Percentiles rank a stretch among this genome's conserved stretches.
phyloP scores from a whole-genome alignment of 37 sponge, comb jelly and placozoan species.

The Haliclona indistincta region DNA sequence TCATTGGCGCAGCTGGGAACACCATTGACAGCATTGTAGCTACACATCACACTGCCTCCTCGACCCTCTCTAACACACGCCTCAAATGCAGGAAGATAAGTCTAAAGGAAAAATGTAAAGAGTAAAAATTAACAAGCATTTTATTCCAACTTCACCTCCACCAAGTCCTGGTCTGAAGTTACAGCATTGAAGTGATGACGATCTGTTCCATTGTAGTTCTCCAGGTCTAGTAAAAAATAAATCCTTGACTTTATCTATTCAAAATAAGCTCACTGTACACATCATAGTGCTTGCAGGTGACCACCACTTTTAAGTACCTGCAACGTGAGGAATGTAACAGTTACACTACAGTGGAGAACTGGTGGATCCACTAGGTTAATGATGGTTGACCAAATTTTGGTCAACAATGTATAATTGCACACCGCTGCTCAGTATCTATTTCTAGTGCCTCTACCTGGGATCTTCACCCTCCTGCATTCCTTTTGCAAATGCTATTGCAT shows the following conservation, averaged over 20 bases:
- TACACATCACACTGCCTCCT: conserved; percentile 74
- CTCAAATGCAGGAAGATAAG: conserved; percentile 16
- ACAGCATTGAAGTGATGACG: conserved; percentile 39
- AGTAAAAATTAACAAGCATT: background rate
- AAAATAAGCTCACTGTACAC: conserved; percentile 82
- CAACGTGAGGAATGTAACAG: background rate
- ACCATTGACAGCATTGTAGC: conserved; percentile 83
- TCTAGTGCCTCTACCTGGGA: conserved; percentile 25
- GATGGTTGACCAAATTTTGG: background rate
- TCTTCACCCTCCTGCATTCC: conserved; percentile 78
- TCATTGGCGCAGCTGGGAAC: conserved; percentile 78
- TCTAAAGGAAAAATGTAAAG: conserved; percentile 5
- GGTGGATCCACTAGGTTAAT: background rate
- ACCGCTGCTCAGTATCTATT: background rate
- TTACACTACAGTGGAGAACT: background rate
- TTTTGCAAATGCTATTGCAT: conserved; percentile 57
- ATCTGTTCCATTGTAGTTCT: conserved; percentile 69
- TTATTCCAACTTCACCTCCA: background rate
- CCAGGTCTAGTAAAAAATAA: too few relatives aligned
- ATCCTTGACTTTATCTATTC: too few relatives aligned
- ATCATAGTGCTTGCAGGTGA: conserved; percentile 74
- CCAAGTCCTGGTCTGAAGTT: conserved; percentile 16
- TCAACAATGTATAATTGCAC: background rate
- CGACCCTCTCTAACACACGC: conserved; percentile 55
- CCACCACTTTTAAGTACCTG: conserved; percentile 72